phyloP scores from a whole-genome alignment of 2,888 invertebrate species.

The Corythucha ciliata region DNA sequence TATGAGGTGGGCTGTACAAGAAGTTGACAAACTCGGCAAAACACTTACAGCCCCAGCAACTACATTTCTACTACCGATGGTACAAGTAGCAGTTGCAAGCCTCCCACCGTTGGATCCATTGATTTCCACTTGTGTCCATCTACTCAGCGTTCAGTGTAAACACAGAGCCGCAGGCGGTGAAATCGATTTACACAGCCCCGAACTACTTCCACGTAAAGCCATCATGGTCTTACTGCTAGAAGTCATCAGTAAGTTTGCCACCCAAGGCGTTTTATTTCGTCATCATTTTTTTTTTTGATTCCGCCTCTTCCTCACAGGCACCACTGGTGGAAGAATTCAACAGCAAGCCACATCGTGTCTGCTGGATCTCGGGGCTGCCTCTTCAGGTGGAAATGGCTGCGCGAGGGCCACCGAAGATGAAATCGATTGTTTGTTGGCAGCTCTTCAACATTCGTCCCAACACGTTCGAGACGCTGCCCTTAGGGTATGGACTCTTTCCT shows the following conservation, averaged over 20 bases:
- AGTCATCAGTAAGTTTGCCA: conserved; percentile 59
- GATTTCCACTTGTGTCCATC: conserved; percentile 52
- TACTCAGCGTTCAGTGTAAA: conserved; percentile 64
- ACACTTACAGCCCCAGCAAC: conserved; percentile 64
- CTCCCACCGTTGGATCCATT: conserved; percentile 46
- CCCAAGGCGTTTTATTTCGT: too few species aligned
- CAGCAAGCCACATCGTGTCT: conserved; percentile 70
- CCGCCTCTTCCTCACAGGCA: conserved; percentile 44
- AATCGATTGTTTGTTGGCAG: conserved; percentile 63
- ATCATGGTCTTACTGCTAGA: conserved; percentile 72
- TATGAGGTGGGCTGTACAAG: conserved; percentile 30
- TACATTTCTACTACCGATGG: conserved; percentile 70
- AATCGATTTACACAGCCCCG: conserved; percentile 57
- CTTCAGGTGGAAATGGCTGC: conserved; percentile 57
- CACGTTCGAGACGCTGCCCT: conserved; percentile 72
- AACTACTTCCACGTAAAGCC: conserved; percentile 67
- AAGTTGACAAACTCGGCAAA: conserved; percentile 34
- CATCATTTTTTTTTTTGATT: too few species aligned
- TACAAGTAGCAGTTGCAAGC: conserved; percentile 52
- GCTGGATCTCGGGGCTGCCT: conserved; percentile 65
- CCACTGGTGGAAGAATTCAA: conserved; percentile 59
- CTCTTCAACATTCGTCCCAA: conserved; percentile 59
- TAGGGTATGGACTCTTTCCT: conserved; percentile 40
- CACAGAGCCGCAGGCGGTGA: conserved; percentile 45
- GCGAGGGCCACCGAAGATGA: conserved; percentile 57